Base-by-base conservation (phyloP, 2,113 vertebrate genomes). In the Cygnus atratus region DNA sequence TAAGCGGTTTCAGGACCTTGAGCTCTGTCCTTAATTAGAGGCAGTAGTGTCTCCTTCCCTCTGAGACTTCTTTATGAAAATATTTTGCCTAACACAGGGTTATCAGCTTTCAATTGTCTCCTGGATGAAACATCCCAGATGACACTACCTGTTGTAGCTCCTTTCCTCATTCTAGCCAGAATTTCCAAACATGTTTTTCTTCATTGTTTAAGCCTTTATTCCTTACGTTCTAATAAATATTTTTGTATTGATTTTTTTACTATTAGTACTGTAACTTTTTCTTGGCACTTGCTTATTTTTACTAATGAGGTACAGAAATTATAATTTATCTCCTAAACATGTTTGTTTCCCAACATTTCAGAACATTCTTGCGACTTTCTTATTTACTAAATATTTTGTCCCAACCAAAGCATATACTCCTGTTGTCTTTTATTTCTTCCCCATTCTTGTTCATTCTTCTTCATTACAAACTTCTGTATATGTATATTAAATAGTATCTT, bases 11-110 rank as follows among this genome's bases (percentile, higher is more conserved):
- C 80, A 90, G 85, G 83, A 94, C 90, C 58, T 82, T 78, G 73
- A 95, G 61, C 54, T 81, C 21, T 65, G 68, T 89, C 62, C 79
- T 90, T 92, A 96, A 94, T 93, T 96, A 95, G 85, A 84, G 29
- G 9, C 68, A 48, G 26, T 10, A 68, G 25, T 52, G 75, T 84
- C 39, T 89, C 39, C 52, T 86, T 95, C 73, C 92, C 93, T 85
- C 46, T 93, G 94, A 93, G 88, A 91, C 75, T 96, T 90, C 46
- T 12, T 57, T 91, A 52, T 79, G 71, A 48, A 90, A 72, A 52
- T 67, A 48, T 94, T 93, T 95, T 74, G 52, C 63, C 54, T 93
- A 84, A 86, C 55, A 77, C 21, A 77, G 59, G 8, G 52, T 95
- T 96, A 91, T 93, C 82, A 91, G 72, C 82, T 94, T 96, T 70